Base-by-base conservation (phyloP, 2,113 vertebrate genomes). In the Leuciscus idus region DNA sequence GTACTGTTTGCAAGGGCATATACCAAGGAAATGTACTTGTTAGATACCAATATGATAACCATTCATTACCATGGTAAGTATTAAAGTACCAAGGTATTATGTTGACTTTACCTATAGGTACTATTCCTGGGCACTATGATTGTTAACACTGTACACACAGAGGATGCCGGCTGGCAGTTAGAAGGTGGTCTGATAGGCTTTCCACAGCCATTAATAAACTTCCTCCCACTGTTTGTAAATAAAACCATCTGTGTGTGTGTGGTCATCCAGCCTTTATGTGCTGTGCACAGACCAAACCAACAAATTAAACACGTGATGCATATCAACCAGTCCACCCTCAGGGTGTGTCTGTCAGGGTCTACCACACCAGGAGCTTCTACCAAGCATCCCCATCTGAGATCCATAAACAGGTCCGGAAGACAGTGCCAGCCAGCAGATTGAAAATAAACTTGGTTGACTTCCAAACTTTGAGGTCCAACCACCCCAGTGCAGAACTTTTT, bases 281-380 rank as follows among this genome's bases (percentile, higher is more conserved):
- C 76, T 86, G 50, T 77, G 61, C 80, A 76, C 66, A 52, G 72
- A 82, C 82, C 83, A 81, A 87, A 61, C 74, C 85, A 87, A 68
- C 73, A 88, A 81, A 81, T 19, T 15, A 57, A 82, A 81, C 57
- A 70, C 9, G 73, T 59, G 8, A 46, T 19, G 39, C 84, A 84
- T 85, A 77, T 78, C 88, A 85, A 83, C 88, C 85, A 33, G 62
- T 62, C 50, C 59, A 62, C 62, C 62, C 84, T 83, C 68, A 39
- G 73, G 85, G 73, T 30, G 84, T 90, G 84, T 84, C 81, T 70
- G 74, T 80, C 81, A 55, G 52, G 82, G 84, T 81, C 21, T 79
- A 52, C 81, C 68, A 83, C 91, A 89, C 93, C 90, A 91, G 85
- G 91, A 85, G 70, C 62, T 55, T 74, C 64, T 66, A 72, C 46